Conservation (phyloP, 92 coral and sea anemone genomes). For the Chrysogorgia sp. region DNA sequence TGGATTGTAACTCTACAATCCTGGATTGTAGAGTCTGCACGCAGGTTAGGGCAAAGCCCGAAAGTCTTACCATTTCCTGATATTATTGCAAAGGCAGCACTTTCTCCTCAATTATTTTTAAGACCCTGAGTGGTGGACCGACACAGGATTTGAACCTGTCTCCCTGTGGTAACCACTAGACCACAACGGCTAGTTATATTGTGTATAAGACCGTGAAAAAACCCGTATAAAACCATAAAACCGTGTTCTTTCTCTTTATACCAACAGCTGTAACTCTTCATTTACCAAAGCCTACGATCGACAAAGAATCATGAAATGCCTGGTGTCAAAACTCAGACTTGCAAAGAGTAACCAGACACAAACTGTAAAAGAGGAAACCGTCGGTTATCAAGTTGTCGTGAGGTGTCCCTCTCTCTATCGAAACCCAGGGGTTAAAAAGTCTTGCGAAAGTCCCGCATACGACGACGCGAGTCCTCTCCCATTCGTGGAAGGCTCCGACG, state of each 20-base stretch:
- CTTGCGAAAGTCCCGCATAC: constrained; percentile 13
- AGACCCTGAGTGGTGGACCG: too few relatives aligned
- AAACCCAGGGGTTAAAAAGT: not conserved
- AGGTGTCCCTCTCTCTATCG: constrained; percentile 4
- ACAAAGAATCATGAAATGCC: constrained; percentile 5
- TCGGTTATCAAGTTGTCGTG: not conserved
- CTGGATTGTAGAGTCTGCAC: too few relatives aligned
- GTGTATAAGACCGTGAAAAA: too few relatives aligned
- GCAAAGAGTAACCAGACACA: not conserved
- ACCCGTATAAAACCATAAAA: not conserved
- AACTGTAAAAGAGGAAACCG: not conserved
- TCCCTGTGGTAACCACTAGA: too few relatives aligned
- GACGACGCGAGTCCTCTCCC: not conserved
- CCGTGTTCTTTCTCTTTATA: not conserved
- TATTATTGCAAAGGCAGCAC: too few relatives aligned
- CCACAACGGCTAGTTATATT: too few relatives aligned
- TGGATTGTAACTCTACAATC: not conserved
- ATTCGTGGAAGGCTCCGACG: constrained; percentile 19
- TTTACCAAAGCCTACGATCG: not conserved
- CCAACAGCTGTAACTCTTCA: not conserved
- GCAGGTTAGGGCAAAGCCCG: too few relatives aligned
- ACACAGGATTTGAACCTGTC: too few relatives aligned
- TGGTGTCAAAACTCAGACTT: constrained; percentile 1
- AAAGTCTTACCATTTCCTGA: too few relatives aligned
- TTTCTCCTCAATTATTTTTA: too few relatives aligned